phyloP scores from a whole-genome alignment of 1,140 invertebrate genomes.

The Trialeurodes vaporariorum region DNA sequence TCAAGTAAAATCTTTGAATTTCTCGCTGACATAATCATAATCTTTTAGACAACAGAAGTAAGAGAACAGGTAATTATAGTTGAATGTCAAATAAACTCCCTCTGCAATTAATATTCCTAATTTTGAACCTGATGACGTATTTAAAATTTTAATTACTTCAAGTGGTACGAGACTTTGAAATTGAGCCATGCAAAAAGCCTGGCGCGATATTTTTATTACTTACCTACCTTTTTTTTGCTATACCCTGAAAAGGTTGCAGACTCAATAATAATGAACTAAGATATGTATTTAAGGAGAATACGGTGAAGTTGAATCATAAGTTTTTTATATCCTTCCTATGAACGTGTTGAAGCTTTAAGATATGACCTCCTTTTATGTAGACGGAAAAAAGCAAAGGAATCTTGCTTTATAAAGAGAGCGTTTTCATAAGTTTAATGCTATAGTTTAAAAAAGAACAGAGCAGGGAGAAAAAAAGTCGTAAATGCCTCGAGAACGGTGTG shows the following conservation, averaged over 20 bases:
- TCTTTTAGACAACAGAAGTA: no score
- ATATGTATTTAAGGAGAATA: background rate
- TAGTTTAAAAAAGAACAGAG: background rate
- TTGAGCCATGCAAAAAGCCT: background rate
- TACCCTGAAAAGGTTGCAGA: background rate
- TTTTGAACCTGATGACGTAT: no score
- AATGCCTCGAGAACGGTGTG: no score
- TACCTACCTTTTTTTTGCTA: no score
- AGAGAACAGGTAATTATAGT: no score
- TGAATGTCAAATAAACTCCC: no score
- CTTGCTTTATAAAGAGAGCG: background rate
- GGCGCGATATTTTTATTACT: background rate
- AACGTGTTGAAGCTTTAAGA: background rate
- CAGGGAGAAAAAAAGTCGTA: background rate
- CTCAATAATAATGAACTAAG: background rate
- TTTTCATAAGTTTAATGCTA: background rate
- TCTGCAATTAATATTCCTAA: no score
- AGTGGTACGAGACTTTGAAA: background rate
- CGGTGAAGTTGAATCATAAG: background rate
- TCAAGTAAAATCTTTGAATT: no score
- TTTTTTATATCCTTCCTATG: background rate
- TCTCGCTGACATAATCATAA: no score
- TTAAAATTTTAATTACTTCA: background rate
- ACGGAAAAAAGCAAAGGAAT: background rate
- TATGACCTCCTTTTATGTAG: background rate